Conservation (phyloP, 2,797 vertebrate genomes). For the Tadarida brasiliensis region DNA sequence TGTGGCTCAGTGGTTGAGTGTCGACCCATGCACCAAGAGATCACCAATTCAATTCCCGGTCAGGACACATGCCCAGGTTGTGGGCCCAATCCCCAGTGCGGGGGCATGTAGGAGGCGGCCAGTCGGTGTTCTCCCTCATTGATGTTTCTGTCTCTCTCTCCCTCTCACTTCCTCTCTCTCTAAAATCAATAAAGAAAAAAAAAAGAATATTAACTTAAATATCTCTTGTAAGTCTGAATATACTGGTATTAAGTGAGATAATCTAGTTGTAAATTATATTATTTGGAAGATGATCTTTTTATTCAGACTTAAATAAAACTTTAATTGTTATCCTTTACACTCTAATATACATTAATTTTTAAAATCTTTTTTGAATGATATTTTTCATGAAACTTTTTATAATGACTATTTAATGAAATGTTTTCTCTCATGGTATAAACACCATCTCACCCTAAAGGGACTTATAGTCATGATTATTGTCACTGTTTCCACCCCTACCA, state of each 20-base stretch:
- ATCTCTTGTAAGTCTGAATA: neutral
- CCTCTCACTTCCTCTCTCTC: too few species aligned
- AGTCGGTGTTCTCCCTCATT: too few species aligned
- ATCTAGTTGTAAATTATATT: neutral
- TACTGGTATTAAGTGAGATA: neutral
- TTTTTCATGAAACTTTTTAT: neutral
- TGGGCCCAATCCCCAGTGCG: too few species aligned
- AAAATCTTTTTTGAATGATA: neutral
- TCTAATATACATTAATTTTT: neutral
- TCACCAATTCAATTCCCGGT: too few species aligned
- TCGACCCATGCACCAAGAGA: too few species aligned
- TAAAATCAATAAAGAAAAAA: too few species aligned
- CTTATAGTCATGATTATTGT: neutral
- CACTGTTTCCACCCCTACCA: neutral
- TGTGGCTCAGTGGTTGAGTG: too few species aligned
- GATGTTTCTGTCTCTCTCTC: too few species aligned
- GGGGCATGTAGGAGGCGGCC: too few species aligned
- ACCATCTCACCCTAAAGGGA: neutral
- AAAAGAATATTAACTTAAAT: neutral
- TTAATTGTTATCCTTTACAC: neutral
- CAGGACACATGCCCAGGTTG: too few species aligned
- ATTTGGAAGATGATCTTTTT: neutral
- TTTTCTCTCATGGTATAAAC: neutral
- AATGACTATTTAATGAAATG: neutral
- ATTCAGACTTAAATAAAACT: neutral